Conservation (phyloP, 2,888 invertebrate genomes). For the Eudemis profundana region DNA sequence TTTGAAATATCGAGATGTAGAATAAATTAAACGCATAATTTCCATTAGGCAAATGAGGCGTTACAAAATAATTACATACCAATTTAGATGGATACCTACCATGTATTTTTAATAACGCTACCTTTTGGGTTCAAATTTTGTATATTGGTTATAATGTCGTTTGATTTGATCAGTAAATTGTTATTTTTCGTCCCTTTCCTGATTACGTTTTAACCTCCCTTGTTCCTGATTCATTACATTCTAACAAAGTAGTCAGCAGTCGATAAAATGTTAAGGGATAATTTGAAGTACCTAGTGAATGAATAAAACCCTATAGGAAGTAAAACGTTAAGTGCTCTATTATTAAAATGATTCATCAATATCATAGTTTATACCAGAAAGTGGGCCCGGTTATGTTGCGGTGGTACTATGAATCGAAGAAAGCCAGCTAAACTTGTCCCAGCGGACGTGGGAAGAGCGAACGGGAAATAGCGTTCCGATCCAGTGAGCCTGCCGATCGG, state of each 20-base stretch:
- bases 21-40: neutral
- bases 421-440: constrained; percentile 36
- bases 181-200: too few relatives aligned
- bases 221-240: too few relatives aligned
- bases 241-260: too few relatives aligned
- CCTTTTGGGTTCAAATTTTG: too few relatives aligned
- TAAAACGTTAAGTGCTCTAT: neutral
- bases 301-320: neutral
- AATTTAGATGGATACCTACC: neutral
- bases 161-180: too few relatives aligned
- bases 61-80: neutral
- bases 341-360: neutral
- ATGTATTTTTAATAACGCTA: too few relatives aligned
- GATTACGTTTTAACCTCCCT: too few relatives aligned
- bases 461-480: constrained; percentile 34
- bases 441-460: constrained; percentile 34
- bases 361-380: constrained; percentile 21
- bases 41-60: constrained; percentile 7
- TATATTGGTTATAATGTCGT: too few relatives aligned
- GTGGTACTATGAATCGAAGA: constrained; percentile 23
- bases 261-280: too few relatives aligned
- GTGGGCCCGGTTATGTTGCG: neutral
- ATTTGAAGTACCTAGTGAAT: too few relatives aligned
- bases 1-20: neutral
- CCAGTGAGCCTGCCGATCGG: constrained; percentile 15